A percentile compares a stretch with the other conserved stretches of the same genome.
phyloP scores from a whole-genome alignment of 2,888 invertebrate genomes.

The Chrysotoxum bicinctum region DNA sequence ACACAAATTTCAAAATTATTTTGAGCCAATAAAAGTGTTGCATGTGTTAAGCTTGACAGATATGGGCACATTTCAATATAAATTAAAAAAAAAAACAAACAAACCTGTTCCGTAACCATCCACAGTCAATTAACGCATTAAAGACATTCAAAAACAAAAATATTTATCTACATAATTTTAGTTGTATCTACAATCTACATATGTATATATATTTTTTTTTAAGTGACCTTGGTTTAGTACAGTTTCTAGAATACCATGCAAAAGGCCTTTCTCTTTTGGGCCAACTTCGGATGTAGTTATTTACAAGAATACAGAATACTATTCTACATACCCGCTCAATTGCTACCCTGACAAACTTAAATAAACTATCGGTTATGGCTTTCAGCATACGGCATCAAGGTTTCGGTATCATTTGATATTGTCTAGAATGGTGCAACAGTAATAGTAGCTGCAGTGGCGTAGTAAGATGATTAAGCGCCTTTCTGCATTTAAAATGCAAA shows the following conservation, averaged over 20 bases:
- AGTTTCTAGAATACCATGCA: slow-evolving; percentile 38
- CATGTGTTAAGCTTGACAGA: neutral
- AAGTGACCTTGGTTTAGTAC: slow-evolving; percentile 32
- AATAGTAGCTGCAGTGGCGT: neutral
- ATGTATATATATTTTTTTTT: neutral
- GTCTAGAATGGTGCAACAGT: slow-evolving; percentile 44
- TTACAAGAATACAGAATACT: slow-evolving; percentile 5
- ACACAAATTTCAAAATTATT: no score
- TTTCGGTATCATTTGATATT: slow-evolving; percentile 57
- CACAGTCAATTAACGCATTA: slow-evolving; percentile 17
- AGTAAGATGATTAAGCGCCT: neutral
- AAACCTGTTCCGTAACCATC: slow-evolving; percentile 1
- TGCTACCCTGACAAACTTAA: slow-evolving; percentile 22
- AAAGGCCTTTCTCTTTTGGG: slow-evolving; percentile 59
- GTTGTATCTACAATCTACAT: no score
- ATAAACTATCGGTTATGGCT: slow-evolving; percentile 29
- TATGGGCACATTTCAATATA: neutral
- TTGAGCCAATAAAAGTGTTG: neutral
- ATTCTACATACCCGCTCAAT: slow-evolving; percentile 42
- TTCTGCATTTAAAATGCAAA: neutral
- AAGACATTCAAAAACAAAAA: slow-evolving; percentile 8
- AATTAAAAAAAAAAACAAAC: neutral
- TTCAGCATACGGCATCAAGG: slow-evolving; percentile 46
- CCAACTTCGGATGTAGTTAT: slow-evolving; percentile 7
- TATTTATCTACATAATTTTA: neutral